Evolutionary conservation across 2,888 invertebrate species (phyloP).

Genomic region (Noctua comes): DNA sequence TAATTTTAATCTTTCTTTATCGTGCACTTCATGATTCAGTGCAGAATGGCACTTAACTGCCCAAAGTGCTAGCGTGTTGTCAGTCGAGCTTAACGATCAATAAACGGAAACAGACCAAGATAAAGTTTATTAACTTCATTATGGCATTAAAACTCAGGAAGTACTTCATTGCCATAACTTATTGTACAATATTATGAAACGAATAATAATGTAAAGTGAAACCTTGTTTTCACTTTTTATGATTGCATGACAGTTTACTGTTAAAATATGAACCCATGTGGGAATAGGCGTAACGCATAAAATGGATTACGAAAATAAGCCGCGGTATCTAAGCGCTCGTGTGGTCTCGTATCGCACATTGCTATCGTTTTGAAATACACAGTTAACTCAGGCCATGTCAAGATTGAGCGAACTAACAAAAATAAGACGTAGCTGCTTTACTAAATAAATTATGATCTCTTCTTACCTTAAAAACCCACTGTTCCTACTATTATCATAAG

Average conservation of each 20-base stretch:
- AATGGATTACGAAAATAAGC: conserved; percentile 62
- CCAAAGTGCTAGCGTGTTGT: conserved; percentile 4
- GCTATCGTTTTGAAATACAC: conserved; percentile 45
- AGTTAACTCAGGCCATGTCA: conserved; percentile 18
- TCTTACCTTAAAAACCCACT: not conserved
- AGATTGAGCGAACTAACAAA: conserved; percentile 21
- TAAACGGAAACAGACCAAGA: conserved; percentile 36
- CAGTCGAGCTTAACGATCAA: conserved; percentile 33
- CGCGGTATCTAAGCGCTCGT: conserved; percentile 31
- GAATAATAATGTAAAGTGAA: conserved; percentile 75
- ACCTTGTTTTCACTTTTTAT: conserved; percentile 86
- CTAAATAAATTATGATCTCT: conserved; percentile 9
- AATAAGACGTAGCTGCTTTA: not conserved
- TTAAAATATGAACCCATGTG: conserved; percentile 75
- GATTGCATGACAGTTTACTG: conserved; percentile 82
- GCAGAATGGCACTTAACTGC: not conserved
- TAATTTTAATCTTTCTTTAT: conserved; percentile 42
- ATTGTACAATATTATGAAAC: conserved; percentile 60
- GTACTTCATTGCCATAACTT: conserved; percentile 53
- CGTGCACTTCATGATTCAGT: conserved; percentile 24
- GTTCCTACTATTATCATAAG: not conserved
- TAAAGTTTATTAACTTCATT: conserved; percentile 25
- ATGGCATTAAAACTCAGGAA: conserved; percentile 51
- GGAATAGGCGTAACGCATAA: conserved; percentile 76
- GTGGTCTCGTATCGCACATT: conserved; percentile 21